phyloP scores from a whole-genome alignment of 2,888 invertebrate species.

The Drosophila birchii region DNA sequence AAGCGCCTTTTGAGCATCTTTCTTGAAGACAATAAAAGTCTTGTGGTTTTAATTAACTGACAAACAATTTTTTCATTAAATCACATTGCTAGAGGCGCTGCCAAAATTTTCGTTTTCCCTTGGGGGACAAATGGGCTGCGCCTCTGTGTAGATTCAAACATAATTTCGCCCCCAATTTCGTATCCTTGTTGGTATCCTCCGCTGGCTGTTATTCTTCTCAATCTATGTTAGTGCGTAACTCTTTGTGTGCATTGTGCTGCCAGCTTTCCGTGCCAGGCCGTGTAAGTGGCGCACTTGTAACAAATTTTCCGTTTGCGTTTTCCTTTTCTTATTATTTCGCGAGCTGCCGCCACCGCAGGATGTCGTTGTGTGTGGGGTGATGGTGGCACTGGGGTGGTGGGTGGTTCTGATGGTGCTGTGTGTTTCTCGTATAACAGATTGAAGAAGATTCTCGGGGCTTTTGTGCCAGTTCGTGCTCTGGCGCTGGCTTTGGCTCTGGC shows the following conservation, averaged over 20 bases:
- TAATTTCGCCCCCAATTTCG: conserved; percentile 13
- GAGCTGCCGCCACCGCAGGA: conserved; percentile 38
- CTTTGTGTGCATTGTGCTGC: conserved; percentile 69
- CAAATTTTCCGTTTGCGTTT: conserved; percentile 67
- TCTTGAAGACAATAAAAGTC: not conserved
- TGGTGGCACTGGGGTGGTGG: conserved; percentile 3
- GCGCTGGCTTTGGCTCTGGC: conserved; percentile 50
- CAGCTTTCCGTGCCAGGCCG: conserved; percentile 62
- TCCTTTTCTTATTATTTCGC: conserved; percentile 50
- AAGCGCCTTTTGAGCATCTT: not conserved
- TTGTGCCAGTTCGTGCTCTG: conserved; percentile 69
- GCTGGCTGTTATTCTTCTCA: conserved; percentile 64
- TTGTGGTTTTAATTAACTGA: conserved; percentile 11
- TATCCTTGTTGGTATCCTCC: conserved; percentile 19
- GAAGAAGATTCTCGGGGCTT: conserved; percentile 63
- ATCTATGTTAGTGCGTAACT: conserved; percentile 37
- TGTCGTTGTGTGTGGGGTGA: conserved; percentile 7
- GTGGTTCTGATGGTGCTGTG: conserved; percentile 27
- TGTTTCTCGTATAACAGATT: conserved; percentile 79
- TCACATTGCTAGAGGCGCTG: not conserved
- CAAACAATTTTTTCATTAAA: conserved; percentile 5
- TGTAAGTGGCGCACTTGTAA: conserved; percentile 62
- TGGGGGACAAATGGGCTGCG: not conserved
- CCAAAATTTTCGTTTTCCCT: not conserved
- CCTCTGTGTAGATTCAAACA: conserved; percentile 13